Percentiles rank a stretch among this genome's conserved stretches.
Evolutionary conservation across 2,113 vertebrate species (phyloP).

Genomic region (Pteropus alecto): DNA sequence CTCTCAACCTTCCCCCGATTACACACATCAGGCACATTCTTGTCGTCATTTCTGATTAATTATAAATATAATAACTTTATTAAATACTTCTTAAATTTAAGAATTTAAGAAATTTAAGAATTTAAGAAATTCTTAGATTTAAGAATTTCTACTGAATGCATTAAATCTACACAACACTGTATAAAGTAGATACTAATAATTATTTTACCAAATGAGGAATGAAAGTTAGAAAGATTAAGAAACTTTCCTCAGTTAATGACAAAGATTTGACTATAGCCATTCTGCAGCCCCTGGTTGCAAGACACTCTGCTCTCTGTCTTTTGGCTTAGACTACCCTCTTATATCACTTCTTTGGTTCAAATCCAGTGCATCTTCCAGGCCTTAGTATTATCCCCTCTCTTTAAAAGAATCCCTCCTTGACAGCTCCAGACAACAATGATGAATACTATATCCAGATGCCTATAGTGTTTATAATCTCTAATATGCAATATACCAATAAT

Average conservation of each 20-base stretch:
- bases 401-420: neutral
- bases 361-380: accelerated
- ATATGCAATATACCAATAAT: neutral
- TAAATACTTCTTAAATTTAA: neutral
- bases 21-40: neutral
- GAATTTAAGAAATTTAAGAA: too few species aligned
- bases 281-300: neutral
- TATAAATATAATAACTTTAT: neutral
- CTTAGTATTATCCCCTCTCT: neutral
- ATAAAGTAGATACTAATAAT: neutral
- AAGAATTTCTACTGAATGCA: neutral
- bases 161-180: neutral
- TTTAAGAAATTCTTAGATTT: too few species aligned
- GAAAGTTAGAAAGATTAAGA: neutral
- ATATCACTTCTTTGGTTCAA: neutral
- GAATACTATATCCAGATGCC: neutral
- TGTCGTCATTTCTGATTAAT: neutral
- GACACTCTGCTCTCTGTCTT: accelerated
- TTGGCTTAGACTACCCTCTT: neutral
- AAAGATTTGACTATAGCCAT: neutral
- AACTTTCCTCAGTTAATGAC: neutral
- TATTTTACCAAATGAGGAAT: neutral
- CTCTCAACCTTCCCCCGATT: neutral
- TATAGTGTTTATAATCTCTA: neutral
- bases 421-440: neutral